Percentiles rank a stretch among this genome's conserved stretches.
phyloP scores from a whole-genome alignment of 2,888 invertebrate species.

The Diploptera punctata region DNA sequence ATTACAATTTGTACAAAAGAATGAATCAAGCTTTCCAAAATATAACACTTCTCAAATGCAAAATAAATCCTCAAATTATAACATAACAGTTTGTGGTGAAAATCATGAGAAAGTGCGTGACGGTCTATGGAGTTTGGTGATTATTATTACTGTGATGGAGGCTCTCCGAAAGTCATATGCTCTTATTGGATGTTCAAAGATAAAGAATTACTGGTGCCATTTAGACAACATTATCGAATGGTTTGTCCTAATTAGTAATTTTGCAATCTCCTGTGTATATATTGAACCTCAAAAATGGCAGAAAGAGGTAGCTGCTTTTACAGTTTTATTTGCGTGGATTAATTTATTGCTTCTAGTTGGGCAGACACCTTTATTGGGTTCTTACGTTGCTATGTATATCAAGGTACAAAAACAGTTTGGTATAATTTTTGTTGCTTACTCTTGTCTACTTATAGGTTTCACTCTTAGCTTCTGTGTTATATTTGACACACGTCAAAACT shows the following conservation, averaged over 20 bases:
- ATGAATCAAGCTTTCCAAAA: too few relatives aligned
- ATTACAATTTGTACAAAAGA: too few relatives aligned
- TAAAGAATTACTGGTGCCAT: slow-evolving; percentile 53
- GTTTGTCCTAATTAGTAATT: slow-evolving; percentile 52
- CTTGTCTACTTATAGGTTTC: slow-evolving; percentile 56
- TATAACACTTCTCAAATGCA: background rate
- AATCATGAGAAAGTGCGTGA: slow-evolving; percentile 37
- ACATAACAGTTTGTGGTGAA: slow-evolving; percentile 11
- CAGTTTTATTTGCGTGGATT: slow-evolving; percentile 56
- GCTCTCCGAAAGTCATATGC: slow-evolving; percentile 54
- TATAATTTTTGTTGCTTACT: slow-evolving; percentile 54
- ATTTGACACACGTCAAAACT: slow-evolving; percentile 53
- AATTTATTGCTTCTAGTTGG: slow-evolving; percentile 58
- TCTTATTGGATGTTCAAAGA: slow-evolving; percentile 52
- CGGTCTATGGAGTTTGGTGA: slow-evolving; percentile 49
- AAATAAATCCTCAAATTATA: background rate
- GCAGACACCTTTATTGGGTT: slow-evolving; percentile 57
- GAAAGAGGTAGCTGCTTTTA: slow-evolving; percentile 55
- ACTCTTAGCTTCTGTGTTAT: slow-evolving; percentile 57
- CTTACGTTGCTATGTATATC: slow-evolving; percentile 59
- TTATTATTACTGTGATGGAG: slow-evolving; percentile 52
- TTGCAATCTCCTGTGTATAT: slow-evolving; percentile 53
- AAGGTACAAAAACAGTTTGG: slow-evolving; percentile 56
- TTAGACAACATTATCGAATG: slow-evolving; percentile 54
- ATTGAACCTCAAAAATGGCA: slow-evolving; percentile 52